Evolutionary conservation across 2,888 invertebrate species (phyloP), one percentile per base, ranked within the genome.

Genomic region (Muschampia plurimacula): DNA sequence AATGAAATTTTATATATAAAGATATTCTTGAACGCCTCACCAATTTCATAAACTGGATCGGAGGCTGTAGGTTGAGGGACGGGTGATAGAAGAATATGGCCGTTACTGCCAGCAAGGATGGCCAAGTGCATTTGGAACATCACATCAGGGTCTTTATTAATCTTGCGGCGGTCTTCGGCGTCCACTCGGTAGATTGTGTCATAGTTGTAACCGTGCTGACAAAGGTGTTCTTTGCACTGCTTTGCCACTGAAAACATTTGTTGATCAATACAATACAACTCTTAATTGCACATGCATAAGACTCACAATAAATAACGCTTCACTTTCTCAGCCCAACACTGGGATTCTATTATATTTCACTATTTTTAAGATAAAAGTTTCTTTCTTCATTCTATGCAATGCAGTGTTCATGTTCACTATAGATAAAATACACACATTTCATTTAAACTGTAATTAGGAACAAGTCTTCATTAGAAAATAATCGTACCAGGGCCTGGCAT

Each of bases 1-100:
- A n/a, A n/a, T n/a, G n/a, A n/a, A n/a, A n/a, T n/a, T n/a, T n/a
- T n/a, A n/a, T n/a, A n/a, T n/a, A n/a, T n/a, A n/a, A n/a, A n/a
- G n/a, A 44, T 44, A 8, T 1, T 44, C 41, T 44, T 44, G 9
- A 57, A 12, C 13, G 12, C 13, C 81, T 83, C 77, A 94, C 95
- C 97, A 63, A 97, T 95, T 89, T 97, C 97, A 85, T 97, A 97
- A 0, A 96, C 96, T 0, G 95, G 92, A 80, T 96, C 96, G 1
- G 74, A 79, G 96, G 95, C 6, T 81, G 84, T 0, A 89, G 83
- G 63, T 2, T 63, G 28, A 12, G 10, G 15, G 0, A 91, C 91
- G 0, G 96, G 89, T 0, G 96, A 95, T 9, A 97, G 84, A 32
- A 97, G 84, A 62, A 97, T 96, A 79, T 97, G 97, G 0, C 96